A percentile compares a stretch with the other conserved stretches of the same genome.
Conservation (phyloP, 2,888 invertebrate species). For the Sclerodermus sp. region DNA sequence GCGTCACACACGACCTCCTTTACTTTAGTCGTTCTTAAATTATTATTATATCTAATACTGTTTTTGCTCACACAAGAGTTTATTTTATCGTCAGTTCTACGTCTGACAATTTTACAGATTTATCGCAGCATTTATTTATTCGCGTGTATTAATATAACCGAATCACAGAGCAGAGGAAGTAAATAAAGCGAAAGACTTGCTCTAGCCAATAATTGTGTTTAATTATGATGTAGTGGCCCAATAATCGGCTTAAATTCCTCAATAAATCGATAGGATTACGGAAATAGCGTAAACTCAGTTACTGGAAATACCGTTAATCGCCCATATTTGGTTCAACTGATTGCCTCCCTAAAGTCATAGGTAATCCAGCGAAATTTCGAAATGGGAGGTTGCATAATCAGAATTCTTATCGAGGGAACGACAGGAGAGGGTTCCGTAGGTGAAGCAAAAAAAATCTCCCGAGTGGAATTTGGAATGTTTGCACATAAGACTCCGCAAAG, state of each 20-base stretch:
- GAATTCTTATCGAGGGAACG: no score
- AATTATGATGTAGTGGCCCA: slow-evolving; percentile 40
- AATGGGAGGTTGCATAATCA: no score
- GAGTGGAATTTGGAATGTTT: neutral
- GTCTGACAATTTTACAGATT: no score
- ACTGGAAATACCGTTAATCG: neutral
- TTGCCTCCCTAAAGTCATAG: no score
- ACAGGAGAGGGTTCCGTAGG: no score
- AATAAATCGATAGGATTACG: slow-evolving; percentile 44
- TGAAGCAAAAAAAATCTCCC: neutral
- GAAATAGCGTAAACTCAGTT: slow-evolving; percentile 9
- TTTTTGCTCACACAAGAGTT: no score
- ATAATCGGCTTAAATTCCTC: slow-evolving; percentile 41
- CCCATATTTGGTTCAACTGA: neutral
- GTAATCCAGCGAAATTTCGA: no score
- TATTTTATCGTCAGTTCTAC: no score
- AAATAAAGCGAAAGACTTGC: slow-evolving; percentile 20
- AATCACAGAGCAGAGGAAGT: neutral
- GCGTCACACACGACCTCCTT: neutral
- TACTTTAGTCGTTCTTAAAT: no score
- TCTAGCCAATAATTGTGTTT: slow-evolving; percentile 32
- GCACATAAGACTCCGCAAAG: neutral
- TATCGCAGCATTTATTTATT: no score
- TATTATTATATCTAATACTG: no score
- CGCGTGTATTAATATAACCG: no score